A percentile compares a stretch with the other conserved stretches of the same genome.
phyloP scores from a whole-genome alignment of 2,888 invertebrate species.

The Pseudeuparius sepicola region DNA sequence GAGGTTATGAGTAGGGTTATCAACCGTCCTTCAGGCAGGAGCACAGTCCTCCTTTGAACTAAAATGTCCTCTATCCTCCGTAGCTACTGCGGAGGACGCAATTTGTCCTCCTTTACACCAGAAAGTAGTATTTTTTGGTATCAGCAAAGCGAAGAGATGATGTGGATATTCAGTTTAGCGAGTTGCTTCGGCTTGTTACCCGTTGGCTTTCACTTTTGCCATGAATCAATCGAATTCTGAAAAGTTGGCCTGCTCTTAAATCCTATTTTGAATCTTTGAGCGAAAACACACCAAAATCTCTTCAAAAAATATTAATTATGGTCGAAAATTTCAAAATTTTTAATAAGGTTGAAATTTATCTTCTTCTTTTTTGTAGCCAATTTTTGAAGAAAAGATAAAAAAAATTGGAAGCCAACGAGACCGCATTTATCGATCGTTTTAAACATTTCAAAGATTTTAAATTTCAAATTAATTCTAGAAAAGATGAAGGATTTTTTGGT shows the following conservation, averaged over 20 bases:
- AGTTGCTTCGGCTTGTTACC: slow-evolving; percentile 7
- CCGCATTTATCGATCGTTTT: slow-evolving; percentile 4
- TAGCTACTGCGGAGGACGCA: too few relatives aligned
- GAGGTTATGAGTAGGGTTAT: too few relatives aligned
- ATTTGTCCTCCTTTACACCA: too few relatives aligned
- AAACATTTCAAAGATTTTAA: slow-evolving; percentile 1
- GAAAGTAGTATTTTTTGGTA: slow-evolving; percentile 9
- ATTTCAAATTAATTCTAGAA: slow-evolving; percentile 1
- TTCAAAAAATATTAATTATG: slow-evolving; percentile 10
- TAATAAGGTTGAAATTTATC: slow-evolving; percentile 8
- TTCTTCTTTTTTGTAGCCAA: slow-evolving; percentile 5
- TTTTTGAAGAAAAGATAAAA: slow-evolving; percentile 6
- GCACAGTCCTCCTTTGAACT: too few relatives aligned
- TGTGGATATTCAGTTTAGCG: slow-evolving; percentile 7
- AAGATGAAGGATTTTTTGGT: slow-evolving; percentile 3
- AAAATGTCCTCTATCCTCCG: too few relatives aligned
- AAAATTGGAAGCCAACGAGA: slow-evolving; percentile 10
- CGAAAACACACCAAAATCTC: slow-evolving; percentile 9
- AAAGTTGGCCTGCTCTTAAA: slow-evolving; percentile 11
- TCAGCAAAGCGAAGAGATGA: slow-evolving; percentile 8
- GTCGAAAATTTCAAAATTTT: slow-evolving; percentile 5
- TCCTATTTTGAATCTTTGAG: slow-evolving; percentile 9
- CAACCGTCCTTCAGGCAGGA: too few relatives aligned
- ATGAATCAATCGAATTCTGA: slow-evolving; percentile 8
- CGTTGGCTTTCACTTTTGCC: slow-evolving; percentile 9